phyloP scores from a whole-genome alignment of 2,797 vertebrate genomes.

The Propithecus perrieri region DNA sequence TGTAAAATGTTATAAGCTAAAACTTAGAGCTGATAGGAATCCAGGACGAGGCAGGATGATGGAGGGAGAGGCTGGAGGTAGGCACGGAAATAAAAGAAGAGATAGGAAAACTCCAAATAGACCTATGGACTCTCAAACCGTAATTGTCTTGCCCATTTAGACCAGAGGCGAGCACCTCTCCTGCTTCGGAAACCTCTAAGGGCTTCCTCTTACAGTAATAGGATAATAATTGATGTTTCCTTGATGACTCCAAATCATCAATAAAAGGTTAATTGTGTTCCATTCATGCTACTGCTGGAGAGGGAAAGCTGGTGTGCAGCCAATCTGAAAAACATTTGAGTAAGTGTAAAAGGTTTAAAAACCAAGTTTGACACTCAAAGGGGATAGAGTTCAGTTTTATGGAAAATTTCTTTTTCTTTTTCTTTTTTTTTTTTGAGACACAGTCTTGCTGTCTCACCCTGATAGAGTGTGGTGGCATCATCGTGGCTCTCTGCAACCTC shows the following conservation, averaged over 20 bases:
- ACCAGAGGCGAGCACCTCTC: background rate
- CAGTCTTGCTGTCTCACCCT: no score
- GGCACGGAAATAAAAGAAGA: background rate
- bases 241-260: background rate
- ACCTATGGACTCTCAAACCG: background rate
- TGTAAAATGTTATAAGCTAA: background rate
- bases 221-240: background rate
- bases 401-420: no score
- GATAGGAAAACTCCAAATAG: background rate
- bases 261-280: background rate
- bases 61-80: background rate
- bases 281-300: background rate
- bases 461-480: no score
- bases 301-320: background rate
- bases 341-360: conserved; percentile 20
- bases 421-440: no score
- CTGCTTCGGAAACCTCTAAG: background rate
- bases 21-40: background rate
- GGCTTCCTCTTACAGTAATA: background rate
- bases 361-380: background rate
- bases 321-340: background rate
- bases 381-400: background rate
- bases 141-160: background rate
- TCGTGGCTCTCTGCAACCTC: no score
- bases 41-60: background rate